Base-by-base conservation (phyloP, 2,888 invertebrate genomes). In the Netelia melanura region DNA sequence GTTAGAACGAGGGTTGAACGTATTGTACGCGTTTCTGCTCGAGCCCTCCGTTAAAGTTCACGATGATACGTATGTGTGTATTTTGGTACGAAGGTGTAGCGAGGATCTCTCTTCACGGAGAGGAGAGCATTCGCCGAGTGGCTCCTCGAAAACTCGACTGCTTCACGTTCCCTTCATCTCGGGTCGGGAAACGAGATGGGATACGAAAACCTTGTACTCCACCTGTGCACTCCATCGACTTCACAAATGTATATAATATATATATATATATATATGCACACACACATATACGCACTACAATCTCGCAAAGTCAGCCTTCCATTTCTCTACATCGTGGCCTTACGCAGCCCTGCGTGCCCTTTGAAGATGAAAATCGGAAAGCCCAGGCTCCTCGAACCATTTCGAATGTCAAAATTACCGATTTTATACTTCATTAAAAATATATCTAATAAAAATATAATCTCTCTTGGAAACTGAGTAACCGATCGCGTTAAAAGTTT, bases 1-100 rank as follows among this genome's bases (percentile, higher is more conserved):
- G 90, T 91, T 91, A 92, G 90, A 88, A 84, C 86, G 88, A 91
- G 90, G 89, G 91, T 91, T 89, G 89, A 87, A 88, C 88, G 89
- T 86, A 90, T 91, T 89, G 91, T 89, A 86, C 86, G 81, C 86
- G 80, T 81, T 83, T 75, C 86, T 87, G 56, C 14, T 61, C 25
- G n/a, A 78, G 52, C 62, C 52, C 72, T 48, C 43, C 52, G 65
- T 61, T 52, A 61, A 72, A 72, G 67, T 77, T 82, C 72, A 43
- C 61, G 38, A 72, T 78, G 21, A 72, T 72, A 54, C 54, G 38
- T 58, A 44, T 72, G 61, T 43, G 11, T 44, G 80, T 56, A 65
- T 62, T 8, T 30, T 44, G 56, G 72, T 74, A 83, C 52, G 67
- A 70, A 74, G 81, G 54, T 70, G 64, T 64, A 44, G 58, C 64